A percentile compares a stretch with the other conserved stretches of the same genome.
These are phyloP conservation scores for Eciton burchellii DNA, from an alignment of 1,140 invertebrate genomes.

Conservation along the genomic window DNA sequence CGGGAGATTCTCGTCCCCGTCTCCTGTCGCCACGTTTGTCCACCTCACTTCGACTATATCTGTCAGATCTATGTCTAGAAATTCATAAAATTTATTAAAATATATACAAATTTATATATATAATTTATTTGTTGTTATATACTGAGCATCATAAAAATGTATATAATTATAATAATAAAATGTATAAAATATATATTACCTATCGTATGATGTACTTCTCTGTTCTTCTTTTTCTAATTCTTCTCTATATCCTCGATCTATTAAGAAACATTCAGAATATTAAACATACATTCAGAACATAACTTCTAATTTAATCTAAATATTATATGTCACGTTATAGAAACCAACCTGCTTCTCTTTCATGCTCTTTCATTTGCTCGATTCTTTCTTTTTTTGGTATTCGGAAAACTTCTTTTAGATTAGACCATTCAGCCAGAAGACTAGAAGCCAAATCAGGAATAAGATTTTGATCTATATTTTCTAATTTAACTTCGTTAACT, in stretches of 20 bases:
- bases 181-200: conserved; percentile 73
- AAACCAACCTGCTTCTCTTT: conserved; percentile 91
- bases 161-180: not conserved
- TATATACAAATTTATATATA: not conserved
- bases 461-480: conserved; percentile 77
- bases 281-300: conserved; percentile 24
- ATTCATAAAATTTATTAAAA: not conserved
- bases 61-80: conserved; percentile 77
- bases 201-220: conserved; percentile 82
- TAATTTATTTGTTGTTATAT: conserved; percentile 1
- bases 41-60: conserved; percentile 77
- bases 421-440: conserved; percentile 91
- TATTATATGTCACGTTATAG: conserved; percentile 1
- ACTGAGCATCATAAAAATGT: not conserved
- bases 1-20: conserved; percentile 83
- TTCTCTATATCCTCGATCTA: conserved; percentile 86
- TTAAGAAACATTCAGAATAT: conserved; percentile 49
- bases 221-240: conserved; percentile 84
- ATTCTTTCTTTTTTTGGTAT: conserved; percentile 98
- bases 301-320: not conserved
- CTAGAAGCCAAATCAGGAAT: conserved; percentile 88
- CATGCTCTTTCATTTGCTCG: conserved; percentile 97
- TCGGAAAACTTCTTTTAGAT: conserved; percentile 95
- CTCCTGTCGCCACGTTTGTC: conserved; percentile 81
- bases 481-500: conserved; percentile 69